These are phyloP conservation scores for Chamaetylas fuelleborni DNA, from an alignment of 2,113 vertebrate genomes.

Conservation along the genomic window DNA sequence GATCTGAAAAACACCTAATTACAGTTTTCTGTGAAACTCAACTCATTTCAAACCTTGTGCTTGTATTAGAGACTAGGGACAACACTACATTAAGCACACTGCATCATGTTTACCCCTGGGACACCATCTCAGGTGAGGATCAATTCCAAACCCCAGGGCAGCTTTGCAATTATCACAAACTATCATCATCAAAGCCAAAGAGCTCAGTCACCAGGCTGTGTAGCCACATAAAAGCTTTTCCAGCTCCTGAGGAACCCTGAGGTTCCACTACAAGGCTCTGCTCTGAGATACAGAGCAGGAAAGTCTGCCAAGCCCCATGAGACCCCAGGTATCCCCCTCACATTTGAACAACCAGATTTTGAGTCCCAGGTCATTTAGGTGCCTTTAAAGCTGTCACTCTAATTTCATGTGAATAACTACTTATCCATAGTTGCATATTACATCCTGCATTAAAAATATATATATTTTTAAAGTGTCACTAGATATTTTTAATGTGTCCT, in stretches of 20 bases:
- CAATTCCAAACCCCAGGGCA: not conserved
- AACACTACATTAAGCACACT: not conserved
- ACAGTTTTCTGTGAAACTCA: not conserved
- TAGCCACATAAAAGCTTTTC: not conserved
- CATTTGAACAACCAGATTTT: not conserved
- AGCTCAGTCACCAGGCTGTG: not conserved
- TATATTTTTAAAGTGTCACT: not conserved
- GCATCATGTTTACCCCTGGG: too few relatives aligned
- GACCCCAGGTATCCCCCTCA: not conserved
- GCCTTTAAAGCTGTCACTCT: not conserved
- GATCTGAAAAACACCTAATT: not conserved
- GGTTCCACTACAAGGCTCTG: fast-evolving
- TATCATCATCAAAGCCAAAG: not conserved
- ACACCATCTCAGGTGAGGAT: not conserved
- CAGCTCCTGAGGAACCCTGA: not conserved
- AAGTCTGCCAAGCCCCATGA: not conserved
- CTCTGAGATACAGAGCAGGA: not conserved
- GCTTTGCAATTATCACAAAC: not conserved
- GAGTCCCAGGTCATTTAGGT: not conserved
- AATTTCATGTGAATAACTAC: not conserved
- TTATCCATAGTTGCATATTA: not conserved
- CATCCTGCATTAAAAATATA: not conserved
- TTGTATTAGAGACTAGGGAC: not conserved
- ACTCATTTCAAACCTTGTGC: not conserved
- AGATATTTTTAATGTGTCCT: not conserved